Base-by-base conservation (phyloP, 1,140 invertebrate species). In the Hyposmocoma kahamanoa region DNA sequence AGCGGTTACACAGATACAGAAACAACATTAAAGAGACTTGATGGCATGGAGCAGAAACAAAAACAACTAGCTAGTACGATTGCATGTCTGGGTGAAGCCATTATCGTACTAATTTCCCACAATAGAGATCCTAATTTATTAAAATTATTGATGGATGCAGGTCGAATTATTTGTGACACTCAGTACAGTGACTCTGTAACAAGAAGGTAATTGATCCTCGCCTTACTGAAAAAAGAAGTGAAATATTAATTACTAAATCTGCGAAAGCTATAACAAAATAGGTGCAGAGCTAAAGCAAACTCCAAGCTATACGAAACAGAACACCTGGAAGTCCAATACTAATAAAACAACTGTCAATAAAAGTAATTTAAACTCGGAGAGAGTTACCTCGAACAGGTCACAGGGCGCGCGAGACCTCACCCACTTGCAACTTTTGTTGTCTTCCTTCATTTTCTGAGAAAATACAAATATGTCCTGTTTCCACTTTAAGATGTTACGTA, bases 1-100 rank as follows among this genome's bases (percentile, higher is more conserved):
- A 19, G 15, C 42, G 11, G 42, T 24, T 21, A 24, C 28, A 30
- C 18, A n/a, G n/a, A n/a, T n/a, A n/a, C 42, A 28, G 42, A 44
- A 18, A 28, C 42, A n/a, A 17, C 15, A 15, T 3, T 2, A 6
- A 26, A 44, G 17, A n/a, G 26, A 4, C 5, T 19, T 24, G 24
- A 18, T 11, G 15, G 22, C 10, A 19, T 44, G 15, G 22, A 11
- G 17, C 22, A 24, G 22, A 28, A 41, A 20, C 38, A 41, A 22
- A 41, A 41, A 20, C 38, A 41, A 21, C 19, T 41, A 3, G 38
- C 38, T 41, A 41, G 19, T 21, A 20, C 20, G 9, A 41, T 41
- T 10, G 20, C 38, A 8, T 41, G 38, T 20, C 11, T 41, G 3
- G 38, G 5, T 11, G 20, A 22, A 20, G 20, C 38, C 22, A 41